Percentiles rank a stretch among this genome's conserved stretches.
Evolutionary conservation across 92 coral and sea anemone genomes (phyloP).

Genomic region (Palythoa grandis): DNA sequence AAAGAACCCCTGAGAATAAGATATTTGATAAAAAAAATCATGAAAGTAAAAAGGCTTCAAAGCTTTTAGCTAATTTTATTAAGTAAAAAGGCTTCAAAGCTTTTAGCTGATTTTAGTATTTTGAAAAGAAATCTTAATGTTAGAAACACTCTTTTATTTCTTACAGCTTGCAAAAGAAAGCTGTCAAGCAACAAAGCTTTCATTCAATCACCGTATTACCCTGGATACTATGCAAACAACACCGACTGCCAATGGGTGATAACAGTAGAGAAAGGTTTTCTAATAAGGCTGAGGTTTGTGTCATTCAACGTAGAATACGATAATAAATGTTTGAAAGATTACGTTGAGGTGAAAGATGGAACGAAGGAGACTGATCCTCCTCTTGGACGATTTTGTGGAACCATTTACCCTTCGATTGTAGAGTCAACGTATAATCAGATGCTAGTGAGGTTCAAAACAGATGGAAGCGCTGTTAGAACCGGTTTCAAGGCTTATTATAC

Average conservation of each 20-base stretch:
- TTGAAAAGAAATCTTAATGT: not conserved
- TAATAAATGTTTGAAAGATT: constrained; percentile 64
- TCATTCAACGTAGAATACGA: constrained; percentile 57
- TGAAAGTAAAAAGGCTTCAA: not conserved
- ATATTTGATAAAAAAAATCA: not conserved
- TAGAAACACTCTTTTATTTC: not conserved
- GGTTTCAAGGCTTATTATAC: constrained; percentile 67
- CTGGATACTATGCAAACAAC: constrained; percentile 69
- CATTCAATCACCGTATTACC: constrained; percentile 79
- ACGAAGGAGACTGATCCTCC: not conserved
- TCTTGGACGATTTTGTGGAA: constrained; percentile 80
- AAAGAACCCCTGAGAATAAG: too few relatives aligned
- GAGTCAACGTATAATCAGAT: constrained; percentile 60
- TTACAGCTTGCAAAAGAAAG: constrained; percentile 47
- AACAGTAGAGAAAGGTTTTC: constrained; percentile 53
- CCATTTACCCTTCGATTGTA: constrained; percentile 52
- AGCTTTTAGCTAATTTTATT: not conserved
- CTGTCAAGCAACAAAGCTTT: constrained; percentile 47
- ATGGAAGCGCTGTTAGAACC: constrained; percentile 35
- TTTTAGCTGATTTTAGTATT: not conserved
- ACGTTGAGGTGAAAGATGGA: constrained; percentile 73
- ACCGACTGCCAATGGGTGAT: constrained; percentile 69
- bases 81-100: not conserved
- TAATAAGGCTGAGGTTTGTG: constrained; percentile 63
- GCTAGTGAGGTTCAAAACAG: constrained; percentile 62